These are phyloP conservation scores for Otus sunia DNA, from an alignment of 2,113 vertebrate genomes.

Conservation along the genomic window DNA sequence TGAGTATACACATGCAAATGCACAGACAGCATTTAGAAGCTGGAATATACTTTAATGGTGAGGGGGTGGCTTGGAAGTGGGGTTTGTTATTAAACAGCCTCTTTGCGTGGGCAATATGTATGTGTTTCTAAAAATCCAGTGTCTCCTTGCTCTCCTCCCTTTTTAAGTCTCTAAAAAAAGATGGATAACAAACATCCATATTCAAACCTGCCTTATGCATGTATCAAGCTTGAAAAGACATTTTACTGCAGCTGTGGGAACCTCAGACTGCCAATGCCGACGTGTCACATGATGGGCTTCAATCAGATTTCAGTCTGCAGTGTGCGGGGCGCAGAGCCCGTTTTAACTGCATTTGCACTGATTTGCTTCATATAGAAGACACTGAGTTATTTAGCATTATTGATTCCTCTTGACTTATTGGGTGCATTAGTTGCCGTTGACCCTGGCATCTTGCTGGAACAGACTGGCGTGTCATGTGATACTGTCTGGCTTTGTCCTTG, in stretches of 20 bases:
- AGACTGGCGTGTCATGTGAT: not conserved
- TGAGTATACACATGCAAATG: fast-evolving
- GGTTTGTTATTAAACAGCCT: slow-evolving; percentile 19
- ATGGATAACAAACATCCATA: not conserved
- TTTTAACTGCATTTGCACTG: slow-evolving; percentile 33
- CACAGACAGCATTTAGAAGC: not conserved
- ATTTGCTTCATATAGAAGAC: slow-evolving; percentile 6
- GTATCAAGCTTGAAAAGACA: not conserved
- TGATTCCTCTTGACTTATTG: slow-evolving; percentile 60
- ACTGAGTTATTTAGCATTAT: slow-evolving; percentile 63
- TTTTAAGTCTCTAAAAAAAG: not conserved
- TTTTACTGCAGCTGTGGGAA: not conserved
- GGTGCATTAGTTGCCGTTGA: slow-evolving; percentile 58
- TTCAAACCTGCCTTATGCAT: not conserved
- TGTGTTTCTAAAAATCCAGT: not conserved
- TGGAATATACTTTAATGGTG: not conserved
- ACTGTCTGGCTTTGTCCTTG: slow-evolving; percentile 42
- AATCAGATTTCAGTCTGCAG: not conserved
- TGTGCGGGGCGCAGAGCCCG: not conserved
- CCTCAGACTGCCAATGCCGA: not conserved
- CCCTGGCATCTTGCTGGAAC: slow-evolving; percentile 58
- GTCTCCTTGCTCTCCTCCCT: not conserved
- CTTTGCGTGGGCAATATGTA: not conserved
- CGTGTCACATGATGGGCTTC: not conserved
- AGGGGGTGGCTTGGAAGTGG: not conserved